Conservation (phyloP, 1,140 invertebrate genomes). For the Pseudoatta argentina region DNA sequence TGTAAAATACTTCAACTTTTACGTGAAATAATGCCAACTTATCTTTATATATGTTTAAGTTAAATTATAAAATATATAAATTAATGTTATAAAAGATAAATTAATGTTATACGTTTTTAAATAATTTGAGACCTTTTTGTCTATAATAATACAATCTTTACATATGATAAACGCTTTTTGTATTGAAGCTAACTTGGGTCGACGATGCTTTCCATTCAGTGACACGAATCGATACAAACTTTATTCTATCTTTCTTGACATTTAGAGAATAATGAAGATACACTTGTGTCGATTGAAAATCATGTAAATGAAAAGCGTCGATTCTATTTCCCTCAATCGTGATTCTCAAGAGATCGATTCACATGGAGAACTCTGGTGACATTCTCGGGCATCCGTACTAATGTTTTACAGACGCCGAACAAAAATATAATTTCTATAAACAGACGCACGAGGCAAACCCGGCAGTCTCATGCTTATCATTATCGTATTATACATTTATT, state of each 20-base stretch:
- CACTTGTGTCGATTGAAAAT: too few species aligned
- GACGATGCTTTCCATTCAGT: not conserved
- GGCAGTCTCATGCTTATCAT: not conserved
- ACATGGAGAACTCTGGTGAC: not conserved
- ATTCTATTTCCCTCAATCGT: constrained; percentile 1
- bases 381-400: constrained; percentile 10
- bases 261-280: too few species aligned
- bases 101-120: not conserved
- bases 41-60: not conserved
- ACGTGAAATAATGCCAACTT: not conserved
- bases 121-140: not conserved
- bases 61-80: constrained; percentile 5
- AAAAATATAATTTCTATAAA: constrained; percentile 28
- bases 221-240: too few species aligned
- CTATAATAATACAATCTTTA: not conserved
- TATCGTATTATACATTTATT: constrained; percentile 22
- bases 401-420: constrained; percentile 39
- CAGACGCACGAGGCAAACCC: not conserved
- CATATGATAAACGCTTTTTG: not conserved
- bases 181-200: not conserved
- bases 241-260: too few species aligned
- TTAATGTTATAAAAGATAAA: constrained; percentile 13
- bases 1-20: not conserved
- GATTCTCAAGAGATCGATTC: constrained; percentile 14
- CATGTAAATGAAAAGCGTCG: not conserved